Percentiles rank a stretch among this genome's conserved stretches.
Evolutionary conservation across 2,113 vertebrate species (phyloP).

Genomic region (Speoplatyrhinus poulsoni): DNA sequence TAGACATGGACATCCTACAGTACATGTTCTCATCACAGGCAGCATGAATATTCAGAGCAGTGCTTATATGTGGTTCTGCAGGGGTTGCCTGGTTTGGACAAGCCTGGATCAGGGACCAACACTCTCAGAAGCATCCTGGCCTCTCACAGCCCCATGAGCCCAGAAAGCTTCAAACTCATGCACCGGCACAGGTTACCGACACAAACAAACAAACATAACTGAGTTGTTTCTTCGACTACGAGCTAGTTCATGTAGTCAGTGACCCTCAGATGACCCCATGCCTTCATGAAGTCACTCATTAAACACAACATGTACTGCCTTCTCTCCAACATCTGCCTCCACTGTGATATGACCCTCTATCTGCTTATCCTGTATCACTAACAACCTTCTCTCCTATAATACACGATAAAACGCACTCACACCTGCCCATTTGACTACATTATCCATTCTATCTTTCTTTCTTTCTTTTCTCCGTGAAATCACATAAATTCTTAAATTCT

Average conservation of each 20-base stretch:
- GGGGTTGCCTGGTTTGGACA: slow-evolving; percentile 92
- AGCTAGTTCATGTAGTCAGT: neutral
- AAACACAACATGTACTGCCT: neutral
- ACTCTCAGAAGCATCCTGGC: slow-evolving; percentile 83
- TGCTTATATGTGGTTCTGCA: slow-evolving; percentile 74
- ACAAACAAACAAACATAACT: slow-evolving; percentile 29
- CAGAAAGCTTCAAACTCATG: slow-evolving; percentile 89
- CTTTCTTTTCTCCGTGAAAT: neutral
- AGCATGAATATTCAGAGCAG: slow-evolving; percentile 58
- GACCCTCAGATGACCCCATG: neutral
- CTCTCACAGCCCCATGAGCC: slow-evolving; percentile 88
- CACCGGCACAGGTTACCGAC: slow-evolving; percentile 88
- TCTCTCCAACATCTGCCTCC: neutral
- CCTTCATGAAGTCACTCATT: neutral
- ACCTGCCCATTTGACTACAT: neutral
- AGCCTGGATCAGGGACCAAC: slow-evolving; percentile 80
- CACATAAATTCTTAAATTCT: slow-evolving; percentile 17
- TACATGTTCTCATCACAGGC: slow-evolving; percentile 9
- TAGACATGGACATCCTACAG: too few species aligned
- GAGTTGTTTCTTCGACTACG: neutral
- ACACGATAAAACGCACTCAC: neutral
- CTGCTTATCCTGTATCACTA: neutral
- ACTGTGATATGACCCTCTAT: neutral
- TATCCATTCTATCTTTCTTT: neutral
- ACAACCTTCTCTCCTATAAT: too few species aligned